These are phyloP conservation scores for Tylochromis polylepis DNA, from an alignment of 2,113 vertebrate species.

Conservation along the genomic window DNA sequence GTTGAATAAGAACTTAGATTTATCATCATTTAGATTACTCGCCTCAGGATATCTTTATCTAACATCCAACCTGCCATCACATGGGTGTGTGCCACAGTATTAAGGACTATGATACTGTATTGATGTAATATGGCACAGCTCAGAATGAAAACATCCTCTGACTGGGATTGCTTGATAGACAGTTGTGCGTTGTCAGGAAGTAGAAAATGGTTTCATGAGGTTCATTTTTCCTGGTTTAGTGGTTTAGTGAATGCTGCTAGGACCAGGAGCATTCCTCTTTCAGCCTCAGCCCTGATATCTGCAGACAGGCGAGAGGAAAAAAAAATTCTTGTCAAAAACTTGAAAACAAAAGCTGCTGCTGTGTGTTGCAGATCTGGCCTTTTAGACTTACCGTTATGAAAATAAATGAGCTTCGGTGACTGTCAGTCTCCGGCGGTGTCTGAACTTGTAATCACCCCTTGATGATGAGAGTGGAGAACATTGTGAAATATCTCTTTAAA, in stretches of 20 bases:
- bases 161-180: neutral
- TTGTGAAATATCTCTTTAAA: constrained; percentile 29
- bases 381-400: neutral
- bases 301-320: neutral
- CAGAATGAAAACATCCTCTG: neutral
- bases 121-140: neutral
- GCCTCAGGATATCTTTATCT: neutral
- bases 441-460: neutral
- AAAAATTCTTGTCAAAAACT: neutral
- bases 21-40: neutral
- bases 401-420: neutral
- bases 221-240: neutral
- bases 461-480: neutral
- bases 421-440: neutral
- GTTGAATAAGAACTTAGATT: neutral
- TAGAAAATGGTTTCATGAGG: neutral
- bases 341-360: neutral
- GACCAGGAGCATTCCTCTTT: neutral
- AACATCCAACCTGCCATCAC: neutral
- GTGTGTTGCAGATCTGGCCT: neutral
- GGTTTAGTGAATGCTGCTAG: neutral
- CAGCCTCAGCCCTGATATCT: neutral
- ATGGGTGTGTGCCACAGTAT: neutral
- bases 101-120: neutral
- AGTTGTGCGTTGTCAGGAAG: neutral